These are phyloP conservation scores for Amphipyra berbera DNA, from an alignment of 2,888 invertebrate genomes.

Conservation along the genomic window DNA sequence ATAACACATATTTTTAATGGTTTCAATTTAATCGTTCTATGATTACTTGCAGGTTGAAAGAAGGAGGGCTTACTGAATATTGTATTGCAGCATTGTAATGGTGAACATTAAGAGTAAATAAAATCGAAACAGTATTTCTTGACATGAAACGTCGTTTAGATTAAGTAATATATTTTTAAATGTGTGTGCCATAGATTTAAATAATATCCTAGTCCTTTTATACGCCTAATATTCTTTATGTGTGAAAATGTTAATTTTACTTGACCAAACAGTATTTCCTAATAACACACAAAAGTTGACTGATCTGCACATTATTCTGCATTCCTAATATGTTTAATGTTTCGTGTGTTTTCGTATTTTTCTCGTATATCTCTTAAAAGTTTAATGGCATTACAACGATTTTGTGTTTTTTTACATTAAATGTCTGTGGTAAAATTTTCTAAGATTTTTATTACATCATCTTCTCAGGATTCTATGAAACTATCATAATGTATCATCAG, in stretches of 20 bases:
- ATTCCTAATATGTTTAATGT: conserved; percentile 8
- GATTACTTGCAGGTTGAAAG: too few relatives aligned
- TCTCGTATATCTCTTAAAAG: neutral
- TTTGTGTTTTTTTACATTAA: conserved; percentile 40
- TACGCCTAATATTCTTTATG: conserved; percentile 18
- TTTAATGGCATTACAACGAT: neutral
- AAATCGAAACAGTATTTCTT: conserved; percentile 25
- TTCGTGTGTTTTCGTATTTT: conserved; percentile 10
- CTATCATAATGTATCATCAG: too few relatives aligned
- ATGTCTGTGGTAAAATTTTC: conserved; percentile 6
- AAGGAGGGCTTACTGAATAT: too few relatives aligned
- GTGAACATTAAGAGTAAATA: conserved; percentile 2
- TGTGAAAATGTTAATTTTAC: neutral
- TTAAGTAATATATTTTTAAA: conserved; percentile 19
- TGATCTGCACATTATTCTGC: conserved; percentile 4
- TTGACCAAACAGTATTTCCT: neutral
- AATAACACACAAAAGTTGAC: conserved; percentile 27
- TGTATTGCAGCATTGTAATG: too few relatives aligned
- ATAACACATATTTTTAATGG: too few relatives aligned
- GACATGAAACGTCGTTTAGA: neutral
- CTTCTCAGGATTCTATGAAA: too few relatives aligned
- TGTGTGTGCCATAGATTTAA: conserved; percentile 58
- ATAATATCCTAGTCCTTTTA: conserved; percentile 30
- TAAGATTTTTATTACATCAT: neutral
- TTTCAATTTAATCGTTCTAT: too few relatives aligned